Percentiles rank a stretch among this genome's conserved stretches.
Evolutionary conservation across 1,140 invertebrate genomes (phyloP).

Genomic region (Drosophila orena): DNA sequence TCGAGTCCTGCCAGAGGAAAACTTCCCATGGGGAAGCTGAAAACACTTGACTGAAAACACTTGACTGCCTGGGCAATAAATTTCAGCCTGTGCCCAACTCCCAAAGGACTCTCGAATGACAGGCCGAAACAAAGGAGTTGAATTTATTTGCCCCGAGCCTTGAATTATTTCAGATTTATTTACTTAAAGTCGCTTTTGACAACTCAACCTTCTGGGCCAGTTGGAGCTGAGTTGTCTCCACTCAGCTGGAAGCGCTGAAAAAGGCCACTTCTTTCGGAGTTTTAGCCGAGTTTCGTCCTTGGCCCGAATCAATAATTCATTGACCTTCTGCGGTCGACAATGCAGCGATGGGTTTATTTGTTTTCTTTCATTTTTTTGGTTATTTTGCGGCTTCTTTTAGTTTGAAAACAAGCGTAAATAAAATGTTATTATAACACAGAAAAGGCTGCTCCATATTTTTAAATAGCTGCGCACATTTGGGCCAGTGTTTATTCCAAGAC

Average conservation of each 20-base stretch:
- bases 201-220: slow-evolving; percentile 18
- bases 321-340: slow-evolving; percentile 42
- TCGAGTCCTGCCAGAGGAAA: slow-evolving; percentile 23
- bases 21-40: neutral
- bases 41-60: slow-evolving; percentile 5
- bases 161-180: slow-evolving; percentile 52
- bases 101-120: slow-evolving; percentile 20
- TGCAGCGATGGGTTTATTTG: slow-evolving; percentile 34
- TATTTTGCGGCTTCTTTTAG: neutral
- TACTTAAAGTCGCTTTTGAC: slow-evolving; percentile 47
- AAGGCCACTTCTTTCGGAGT: slow-evolving; percentile 21
- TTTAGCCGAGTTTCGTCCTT: slow-evolving; percentile 12
- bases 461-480: no score
- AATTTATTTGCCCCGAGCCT: slow-evolving; percentile 41
- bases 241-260: slow-evolving; percentile 25
- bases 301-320: slow-evolving; percentile 42
- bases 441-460: no score
- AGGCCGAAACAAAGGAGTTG: slow-evolving; percentile 35
- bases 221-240: slow-evolving; percentile 27
- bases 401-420: neutral
- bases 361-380: slow-evolving; percentile 16
- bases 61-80: slow-evolving; percentile 36
- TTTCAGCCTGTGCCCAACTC: slow-evolving; percentile 19
- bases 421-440: no score
- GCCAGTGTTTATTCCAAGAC: no score